Evolutionary conservation across 2,113 vertebrate species (phyloP), one percentile per base, ranked within the genome.

Genomic region (Xiphorhynchus elegans): DNA sequence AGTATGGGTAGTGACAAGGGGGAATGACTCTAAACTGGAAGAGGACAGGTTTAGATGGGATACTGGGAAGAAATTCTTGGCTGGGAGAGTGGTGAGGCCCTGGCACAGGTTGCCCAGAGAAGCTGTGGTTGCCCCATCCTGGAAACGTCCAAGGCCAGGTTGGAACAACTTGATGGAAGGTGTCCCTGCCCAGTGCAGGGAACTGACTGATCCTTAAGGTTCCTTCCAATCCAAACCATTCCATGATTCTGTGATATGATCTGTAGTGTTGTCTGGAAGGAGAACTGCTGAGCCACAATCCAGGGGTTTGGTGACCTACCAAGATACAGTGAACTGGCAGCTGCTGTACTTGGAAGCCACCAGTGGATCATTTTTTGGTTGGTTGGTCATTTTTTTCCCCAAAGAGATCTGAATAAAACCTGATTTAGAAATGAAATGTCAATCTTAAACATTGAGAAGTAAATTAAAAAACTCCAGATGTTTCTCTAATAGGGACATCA

Each of bases 381-480:
- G 21, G 6, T 20, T 9, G 29, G 10, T 26, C 6, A 6, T 7
- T 13, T 28, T 55, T n/a, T 56, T 10, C 15, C 0, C 42, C n/a
- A 7, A 66, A 56, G n/a, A 77, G 23, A 39, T 84, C 74, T 91
- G 89, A 60, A 59, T 76, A 50, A 94, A 96, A 84, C 82, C 44
- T 56, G 64, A 42, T 93, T 69, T 56, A 83, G 58, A 84, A 87
- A 89, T 64, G 52, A 70, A 95, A 97, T 84, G 91, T 95, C 95
- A 89, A 1, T 84, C 40, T 88, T 24, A 55, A 89, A 92, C 42
- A 44, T 56, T 84, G 47, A 90, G 84, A 73, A 92, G 88, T 93
- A 90, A 77, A 78, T 76, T 90, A 10, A 74, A 83, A 89, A 64
- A 52, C 69, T 96, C 78, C 95, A 96, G 93, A 90, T 97, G 91